Evolutionary conservation across 2,888 invertebrate genomes (phyloP).

Genomic region (Lithosia quadra): DNA sequence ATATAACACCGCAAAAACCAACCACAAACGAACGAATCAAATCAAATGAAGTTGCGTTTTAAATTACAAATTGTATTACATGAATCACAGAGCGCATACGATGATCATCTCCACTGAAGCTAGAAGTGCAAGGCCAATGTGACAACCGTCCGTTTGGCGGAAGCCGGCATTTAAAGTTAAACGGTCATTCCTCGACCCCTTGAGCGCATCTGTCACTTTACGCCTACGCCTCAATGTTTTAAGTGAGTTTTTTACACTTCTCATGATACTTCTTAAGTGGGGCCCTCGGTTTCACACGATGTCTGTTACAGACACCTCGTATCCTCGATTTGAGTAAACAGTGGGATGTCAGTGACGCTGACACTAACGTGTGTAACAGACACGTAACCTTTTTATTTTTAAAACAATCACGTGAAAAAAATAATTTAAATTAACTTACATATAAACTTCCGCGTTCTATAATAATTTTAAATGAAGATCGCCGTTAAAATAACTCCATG

Average conservation of each 20-base stretch:
- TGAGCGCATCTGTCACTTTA: conserved; percentile 69
- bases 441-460: not conserved
- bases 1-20: not conserved
- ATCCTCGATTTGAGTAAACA: conserved; percentile 68
- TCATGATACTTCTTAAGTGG: conserved; percentile 74
- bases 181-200: conserved; percentile 79
- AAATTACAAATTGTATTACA: conserved; percentile 30
- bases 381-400: conserved; percentile 3
- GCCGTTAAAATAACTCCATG: not conserved
- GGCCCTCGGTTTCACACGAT: conserved; percentile 72
- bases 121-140: conserved; percentile 51
- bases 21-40: conserved; percentile 28
- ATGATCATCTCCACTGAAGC: conserved; percentile 28
- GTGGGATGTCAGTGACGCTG: conserved; percentile 55
- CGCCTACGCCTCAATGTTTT: conserved; percentile 75
- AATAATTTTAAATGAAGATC: not conserved
- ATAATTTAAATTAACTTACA: conserved; percentile 9
- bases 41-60: conserved; percentile 34
- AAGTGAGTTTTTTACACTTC: conserved; percentile 64
- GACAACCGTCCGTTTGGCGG: conserved; percentile 73
- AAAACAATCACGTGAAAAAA: not conserved
- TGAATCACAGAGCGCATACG: conserved; percentile 40
- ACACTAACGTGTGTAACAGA: conserved; percentile 31
- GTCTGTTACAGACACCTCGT: conserved; percentile 64
- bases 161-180: conserved; percentile 82